Conservation (phyloP, 2,888 invertebrate species). For the Leptinotarsa rubiginosa region DNA sequence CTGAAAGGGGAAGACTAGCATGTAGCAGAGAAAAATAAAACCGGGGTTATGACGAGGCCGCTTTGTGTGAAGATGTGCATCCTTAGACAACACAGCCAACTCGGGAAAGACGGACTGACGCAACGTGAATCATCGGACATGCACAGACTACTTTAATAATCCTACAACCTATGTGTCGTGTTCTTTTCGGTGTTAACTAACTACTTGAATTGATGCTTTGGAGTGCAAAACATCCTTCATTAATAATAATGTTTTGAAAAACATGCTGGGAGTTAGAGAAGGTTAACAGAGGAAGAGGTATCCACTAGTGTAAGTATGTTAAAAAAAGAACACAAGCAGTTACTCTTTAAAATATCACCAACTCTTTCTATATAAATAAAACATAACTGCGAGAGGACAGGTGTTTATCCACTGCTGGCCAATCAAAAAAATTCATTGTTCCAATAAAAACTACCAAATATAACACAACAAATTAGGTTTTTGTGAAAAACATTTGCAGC, state of each 20-base stretch:
- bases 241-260: conserved; percentile 41
- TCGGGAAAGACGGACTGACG: conserved; percentile 45
- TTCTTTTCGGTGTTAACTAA: conserved; percentile 31
- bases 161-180: conserved; percentile 58
- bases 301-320: conserved; percentile 39
- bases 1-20: conserved; percentile 43
- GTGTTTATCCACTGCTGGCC: conserved; percentile 63
- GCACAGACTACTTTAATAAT: conserved; percentile 56
- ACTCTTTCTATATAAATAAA: conserved; percentile 57
- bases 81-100: conserved; percentile 67
- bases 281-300: conserved; percentile 44
- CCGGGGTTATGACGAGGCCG: conserved; percentile 43
- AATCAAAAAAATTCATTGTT: conserved; percentile 51
- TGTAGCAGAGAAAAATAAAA: conserved; percentile 49
- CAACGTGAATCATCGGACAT: conserved; percentile 54
- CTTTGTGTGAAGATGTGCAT: conserved; percentile 60
- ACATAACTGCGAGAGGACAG: conserved; percentile 59
- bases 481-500: conserved; percentile 52
- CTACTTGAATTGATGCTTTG: conserved; percentile 58
- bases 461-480: conserved; percentile 47
- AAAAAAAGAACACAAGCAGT: conserved; percentile 57
- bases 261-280: conserved; percentile 53
- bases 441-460: conserved; percentile 43
- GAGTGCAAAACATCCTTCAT: conserved; percentile 41
- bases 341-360: conserved; percentile 65